Percentiles rank a stretch among this genome's conserved stretches.
phyloP scores from a whole-genome alignment of 35 echinoderm and acorn worm species.

The Stichopus chloronotus region DNA sequence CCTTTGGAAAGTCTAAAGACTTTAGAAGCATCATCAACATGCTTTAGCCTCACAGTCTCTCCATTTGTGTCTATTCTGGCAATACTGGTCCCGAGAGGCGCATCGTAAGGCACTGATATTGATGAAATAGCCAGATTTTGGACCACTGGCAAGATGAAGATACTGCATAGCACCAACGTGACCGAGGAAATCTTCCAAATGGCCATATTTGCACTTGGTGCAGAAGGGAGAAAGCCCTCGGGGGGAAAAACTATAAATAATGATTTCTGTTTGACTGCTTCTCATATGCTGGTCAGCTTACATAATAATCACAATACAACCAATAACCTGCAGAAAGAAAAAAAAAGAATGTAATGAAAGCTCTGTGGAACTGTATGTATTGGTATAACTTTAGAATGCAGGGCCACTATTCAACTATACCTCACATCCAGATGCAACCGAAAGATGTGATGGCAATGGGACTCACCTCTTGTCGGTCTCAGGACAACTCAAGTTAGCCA shows the following conservation, averaged over 20 bases:
- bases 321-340: background rate
- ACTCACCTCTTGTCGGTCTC: no score
- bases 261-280: background rate
- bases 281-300: background rate
- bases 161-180: constrained; percentile 30
- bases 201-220: constrained; percentile 22
- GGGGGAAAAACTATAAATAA: background rate
- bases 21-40: constrained; percentile 52
- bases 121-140: constrained; percentile 48
- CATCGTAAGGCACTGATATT: constrained; percentile 55
- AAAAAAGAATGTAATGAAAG: background rate
- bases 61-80: constrained; percentile 33
- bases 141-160: constrained; percentile 53
- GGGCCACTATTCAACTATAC: no score
- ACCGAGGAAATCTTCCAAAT: background rate
- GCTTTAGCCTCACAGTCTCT: constrained; percentile 36
- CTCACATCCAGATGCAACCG: no score
- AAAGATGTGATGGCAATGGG: no score
- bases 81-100: constrained; percentile 33
- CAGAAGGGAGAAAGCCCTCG: background rate
- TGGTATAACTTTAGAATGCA: no score
- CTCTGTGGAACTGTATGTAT: no score
- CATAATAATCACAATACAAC: background rate
- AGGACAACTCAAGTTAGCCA: no score
- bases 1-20: constrained; percentile 41